Base-by-base conservation (phyloP, 2,888 invertebrate species). In the Euplagia quadripunctaria region DNA sequence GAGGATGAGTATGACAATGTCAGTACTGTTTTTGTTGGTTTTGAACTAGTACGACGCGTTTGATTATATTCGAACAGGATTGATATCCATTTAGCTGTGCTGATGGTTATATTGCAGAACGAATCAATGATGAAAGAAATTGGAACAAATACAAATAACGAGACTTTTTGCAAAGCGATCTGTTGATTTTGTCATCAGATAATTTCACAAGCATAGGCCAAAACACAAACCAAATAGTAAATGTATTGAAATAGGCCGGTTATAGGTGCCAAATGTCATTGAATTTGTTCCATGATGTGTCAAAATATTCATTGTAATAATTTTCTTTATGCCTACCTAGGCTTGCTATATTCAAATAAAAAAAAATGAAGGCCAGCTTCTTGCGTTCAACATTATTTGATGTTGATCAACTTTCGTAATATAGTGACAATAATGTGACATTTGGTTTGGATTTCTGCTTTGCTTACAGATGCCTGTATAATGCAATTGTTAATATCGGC, bases 401-500 rank as follows among this genome's bases (percentile, higher is more conserved):
- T 66, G 17, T 49, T 46, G 46, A 20, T 49, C 16, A 65, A 31
- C 42, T 68, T 55, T 55, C 16, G n/a, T 3, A 55, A 55, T 68
- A 6, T 41, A 17, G 11, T 42, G 41, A 51, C 41, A 67, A 61
- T 61, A 61, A 69, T 49, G n/a, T n/a, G 20, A 46, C 20, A 69
- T 63, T 11, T 69, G 31, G 17, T 58, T 46, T 20, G 4, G 9
- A 58, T 43, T 63, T 61, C 7, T 31, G 49, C 0, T 41, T 68
- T 67, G 1, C 20, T 90, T 90, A 64, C 88, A 95, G 96, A 96
- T 85, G 95, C 95, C 17, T 96, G 96, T 78, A 95, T 91, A 51
- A 96, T 96, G 95, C 95, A 95, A 83, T 79, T 96, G 70, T 85
- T 96, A 67, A 91, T 95, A 89, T 93, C 95, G 2, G 94, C 95